phyloP scores from a whole-genome alignment of 2,113 vertebrate species.

The cat (Felis catus) region DNA sequence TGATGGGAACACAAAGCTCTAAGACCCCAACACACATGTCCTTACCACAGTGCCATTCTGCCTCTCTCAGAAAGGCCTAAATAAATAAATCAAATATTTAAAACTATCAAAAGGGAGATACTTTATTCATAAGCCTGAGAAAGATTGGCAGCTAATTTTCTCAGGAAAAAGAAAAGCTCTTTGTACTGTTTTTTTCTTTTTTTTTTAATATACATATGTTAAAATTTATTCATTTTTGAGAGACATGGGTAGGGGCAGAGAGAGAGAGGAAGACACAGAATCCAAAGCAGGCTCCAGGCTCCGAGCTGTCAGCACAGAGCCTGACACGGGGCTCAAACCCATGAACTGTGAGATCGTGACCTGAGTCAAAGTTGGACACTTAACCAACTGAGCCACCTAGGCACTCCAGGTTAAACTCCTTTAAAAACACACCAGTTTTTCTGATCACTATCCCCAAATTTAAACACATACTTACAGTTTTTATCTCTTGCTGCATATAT shows the following conservation, averaged over 20 bases:
- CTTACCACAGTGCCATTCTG: rapidly evolving
- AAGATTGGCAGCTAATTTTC: neutral
- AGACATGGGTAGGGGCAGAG: too few relatives aligned
- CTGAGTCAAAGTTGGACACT: too few relatives aligned
- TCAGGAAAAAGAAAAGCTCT: neutral
- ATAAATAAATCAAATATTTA: neutral
- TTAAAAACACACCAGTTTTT: neutral
- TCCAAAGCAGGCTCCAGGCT: too few relatives aligned
- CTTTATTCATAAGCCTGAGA: neutral
- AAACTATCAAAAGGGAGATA: neutral
- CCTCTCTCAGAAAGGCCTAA: neutral
- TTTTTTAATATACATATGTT: too few relatives aligned
- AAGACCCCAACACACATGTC: rapidly evolving
- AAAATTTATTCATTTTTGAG: too few relatives aligned
- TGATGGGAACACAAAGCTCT: rapidly evolving
- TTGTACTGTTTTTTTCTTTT: neutral
- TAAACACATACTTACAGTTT: neutral
- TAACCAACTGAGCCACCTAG: too few relatives aligned
- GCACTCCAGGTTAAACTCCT: neutral
- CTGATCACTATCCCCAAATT: neutral
- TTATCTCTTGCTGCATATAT: neutral
- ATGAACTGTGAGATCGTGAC: too few relatives aligned
- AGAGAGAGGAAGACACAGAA: too few relatives aligned
- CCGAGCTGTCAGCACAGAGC: too few relatives aligned
- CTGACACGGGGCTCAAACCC: too few relatives aligned